Conservation (phyloP, 2,797 vertebrate genomes). For the Danionella dracula region DNA sequence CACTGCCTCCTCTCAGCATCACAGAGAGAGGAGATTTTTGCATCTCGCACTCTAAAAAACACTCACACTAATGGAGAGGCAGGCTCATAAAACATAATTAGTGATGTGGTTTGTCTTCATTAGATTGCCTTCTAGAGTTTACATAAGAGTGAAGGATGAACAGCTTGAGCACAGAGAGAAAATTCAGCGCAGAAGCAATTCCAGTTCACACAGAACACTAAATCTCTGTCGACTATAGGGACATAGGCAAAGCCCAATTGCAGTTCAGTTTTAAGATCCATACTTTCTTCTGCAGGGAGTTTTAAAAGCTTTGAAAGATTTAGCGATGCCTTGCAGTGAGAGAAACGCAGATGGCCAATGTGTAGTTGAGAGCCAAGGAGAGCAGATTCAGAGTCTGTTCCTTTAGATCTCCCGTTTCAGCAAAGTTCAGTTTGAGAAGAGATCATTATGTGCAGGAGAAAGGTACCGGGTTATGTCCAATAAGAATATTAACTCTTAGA, state of each 20-base stretch:
- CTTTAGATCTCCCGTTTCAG: not conserved
- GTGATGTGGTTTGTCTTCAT: conserved; percentile 6
- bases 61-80: conserved; percentile 1
- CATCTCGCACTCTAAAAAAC: conserved; percentile 31
- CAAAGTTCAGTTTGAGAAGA: no score
- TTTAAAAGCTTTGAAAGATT: conserved; percentile 5
- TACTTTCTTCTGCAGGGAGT: not conserved
- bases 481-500: no score
- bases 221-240: not conserved
- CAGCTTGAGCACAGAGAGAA: conserved; percentile 8
- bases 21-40: conserved; percentile 30
- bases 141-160: conserved; percentile 15
- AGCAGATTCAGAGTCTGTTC: not conserved
- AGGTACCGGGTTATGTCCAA: no score
- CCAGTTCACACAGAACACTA: not conserved
- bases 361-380: conserved; percentile 1
- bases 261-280: not conserved
- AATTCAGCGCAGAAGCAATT: conserved; percentile 8
- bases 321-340: not conserved
- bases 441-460: no score
- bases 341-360: conserved; percentile 15
- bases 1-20: conserved; percentile 42
- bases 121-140: conserved; percentile 17
- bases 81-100: conserved; percentile 1
- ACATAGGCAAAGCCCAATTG: not conserved